phyloP scores from a whole-genome alignment of 2,797 vertebrate species.

The Calcarius lapponicus region DNA sequence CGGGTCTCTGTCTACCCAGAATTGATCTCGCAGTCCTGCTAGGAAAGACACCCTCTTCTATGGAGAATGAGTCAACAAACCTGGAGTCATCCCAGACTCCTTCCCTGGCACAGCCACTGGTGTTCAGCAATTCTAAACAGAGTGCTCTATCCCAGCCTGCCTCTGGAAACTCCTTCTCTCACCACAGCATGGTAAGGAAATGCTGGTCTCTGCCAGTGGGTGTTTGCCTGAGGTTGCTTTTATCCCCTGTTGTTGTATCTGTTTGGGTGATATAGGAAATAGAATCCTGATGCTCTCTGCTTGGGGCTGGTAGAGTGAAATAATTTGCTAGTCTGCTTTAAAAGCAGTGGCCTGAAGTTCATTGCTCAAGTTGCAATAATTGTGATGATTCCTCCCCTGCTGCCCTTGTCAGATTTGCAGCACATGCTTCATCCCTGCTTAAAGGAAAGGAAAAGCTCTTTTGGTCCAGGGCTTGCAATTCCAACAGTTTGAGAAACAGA shows the following conservation, averaged over 20 bases:
- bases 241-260: background rate
- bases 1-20: conserved; percentile 67
- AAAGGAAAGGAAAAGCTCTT: background rate
- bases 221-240: background rate
- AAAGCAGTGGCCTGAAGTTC: background rate
- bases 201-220: accelerated
- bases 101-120: conserved; percentile 90
- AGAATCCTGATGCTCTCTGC: background rate
- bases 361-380: background rate
- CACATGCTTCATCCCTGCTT: background rate
- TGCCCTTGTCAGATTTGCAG: background rate
- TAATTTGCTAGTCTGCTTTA: background rate
- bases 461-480: background rate
- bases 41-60: conserved; percentile 92
- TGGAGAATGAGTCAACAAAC: conserved; percentile 87
- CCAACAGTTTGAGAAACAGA: background rate
- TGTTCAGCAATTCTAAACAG: conserved; percentile 98
- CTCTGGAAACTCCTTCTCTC: conserved; percentile 85
- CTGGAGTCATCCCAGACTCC: conserved; percentile 87
- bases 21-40: conserved; percentile 96
- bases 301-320: background rate
- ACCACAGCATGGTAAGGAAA: conserved; percentile 92
- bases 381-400: background rate
- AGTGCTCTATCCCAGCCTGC: conserved; percentile 83
- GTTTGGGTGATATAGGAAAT: background rate